Conservation (phyloP, 2,797 vertebrate genomes). For the Coendou prehensilis region DNA sequence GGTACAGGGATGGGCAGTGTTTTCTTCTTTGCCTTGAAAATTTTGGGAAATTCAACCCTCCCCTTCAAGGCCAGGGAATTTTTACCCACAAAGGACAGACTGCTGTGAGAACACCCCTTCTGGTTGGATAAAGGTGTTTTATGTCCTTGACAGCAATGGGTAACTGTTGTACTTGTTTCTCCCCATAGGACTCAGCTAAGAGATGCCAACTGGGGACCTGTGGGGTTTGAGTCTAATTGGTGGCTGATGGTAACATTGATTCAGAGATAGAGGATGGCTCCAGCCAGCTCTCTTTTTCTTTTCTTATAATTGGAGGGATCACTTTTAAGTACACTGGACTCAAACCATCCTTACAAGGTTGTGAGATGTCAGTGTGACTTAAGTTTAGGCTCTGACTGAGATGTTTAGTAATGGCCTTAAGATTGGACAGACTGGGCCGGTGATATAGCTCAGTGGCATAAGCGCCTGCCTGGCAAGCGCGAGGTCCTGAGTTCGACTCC, state of each 20-base stretch:
- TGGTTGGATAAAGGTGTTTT: neutral
- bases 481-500: too few species aligned
- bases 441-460: too few species aligned
- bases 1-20: neutral
- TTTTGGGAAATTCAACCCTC: neutral
- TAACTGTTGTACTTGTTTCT: neutral
- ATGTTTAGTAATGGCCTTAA: slow-evolving; percentile 69
- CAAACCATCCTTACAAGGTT: neutral
- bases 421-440: neutral
- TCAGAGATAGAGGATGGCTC: slow-evolving; percentile 19
- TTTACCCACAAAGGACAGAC: slow-evolving; percentile 36
- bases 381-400: neutral
- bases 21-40: slow-evolving; percentile 9
- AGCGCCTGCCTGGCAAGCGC: too few species aligned
- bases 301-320: slow-evolving; percentile 80
- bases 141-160: slow-evolving; percentile 25
- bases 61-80: slow-evolving; percentile 60
- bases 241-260: neutral
- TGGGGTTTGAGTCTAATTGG: slow-evolving; percentile 38
- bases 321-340: slow-evolving; percentile 68
- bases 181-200: slow-evolving; percentile 63
- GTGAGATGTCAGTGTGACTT: neutral
- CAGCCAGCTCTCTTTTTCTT: slow-evolving; percentile 35
- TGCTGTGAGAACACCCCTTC: slow-evolving; percentile 16
- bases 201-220: slow-evolving; percentile 59